Percentiles rank a stretch among this genome's conserved stretches.
phyloP scores from a whole-genome alignment of 2,113 vertebrate genomes.

The Callocephalon fimbriatum region DNA sequence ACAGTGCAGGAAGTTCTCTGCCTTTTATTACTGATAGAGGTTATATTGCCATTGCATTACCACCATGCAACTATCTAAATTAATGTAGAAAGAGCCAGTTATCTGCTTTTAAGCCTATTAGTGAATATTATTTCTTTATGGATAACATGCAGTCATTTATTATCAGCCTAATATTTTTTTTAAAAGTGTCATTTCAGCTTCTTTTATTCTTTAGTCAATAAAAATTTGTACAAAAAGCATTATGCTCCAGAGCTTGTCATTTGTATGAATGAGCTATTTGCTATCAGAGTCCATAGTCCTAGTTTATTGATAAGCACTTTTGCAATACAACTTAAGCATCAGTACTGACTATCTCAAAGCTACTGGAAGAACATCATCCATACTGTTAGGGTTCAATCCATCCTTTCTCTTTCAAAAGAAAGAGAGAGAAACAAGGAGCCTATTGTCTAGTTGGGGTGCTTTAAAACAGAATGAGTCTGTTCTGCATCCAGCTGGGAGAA shows the following conservation, averaged over 20 bases:
- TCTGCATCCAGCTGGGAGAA: not conserved
- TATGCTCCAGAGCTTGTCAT: not conserved
- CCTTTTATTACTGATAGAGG: not conserved
- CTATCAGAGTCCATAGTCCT: rapidly evolving
- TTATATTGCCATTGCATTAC: not conserved
- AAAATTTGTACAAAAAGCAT: not conserved
- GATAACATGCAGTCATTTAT: not conserved
- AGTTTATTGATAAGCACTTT: not conserved
- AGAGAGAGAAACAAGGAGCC: not conserved
- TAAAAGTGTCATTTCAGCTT: not conserved
- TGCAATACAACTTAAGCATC: not conserved
- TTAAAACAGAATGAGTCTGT: not conserved
- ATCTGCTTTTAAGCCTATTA: not conserved
- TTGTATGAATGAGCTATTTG: not conserved
- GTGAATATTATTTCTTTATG: not conserved
- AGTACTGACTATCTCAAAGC: not conserved
- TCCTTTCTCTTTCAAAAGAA: not conserved
- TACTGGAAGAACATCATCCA: not conserved
- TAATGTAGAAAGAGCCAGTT: not conserved
- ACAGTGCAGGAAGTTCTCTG: not conserved
- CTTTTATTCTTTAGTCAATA: not conserved
- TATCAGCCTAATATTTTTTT: not conserved
- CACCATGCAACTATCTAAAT: not conserved
- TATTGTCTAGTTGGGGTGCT: not conserved
- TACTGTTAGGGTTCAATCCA: not conserved